Percentiles rank a stretch among this genome's conserved stretches.
Evolutionary conservation across 2,888 invertebrate species (phyloP).

Genomic region (Drosophila fungiperda): DNA sequence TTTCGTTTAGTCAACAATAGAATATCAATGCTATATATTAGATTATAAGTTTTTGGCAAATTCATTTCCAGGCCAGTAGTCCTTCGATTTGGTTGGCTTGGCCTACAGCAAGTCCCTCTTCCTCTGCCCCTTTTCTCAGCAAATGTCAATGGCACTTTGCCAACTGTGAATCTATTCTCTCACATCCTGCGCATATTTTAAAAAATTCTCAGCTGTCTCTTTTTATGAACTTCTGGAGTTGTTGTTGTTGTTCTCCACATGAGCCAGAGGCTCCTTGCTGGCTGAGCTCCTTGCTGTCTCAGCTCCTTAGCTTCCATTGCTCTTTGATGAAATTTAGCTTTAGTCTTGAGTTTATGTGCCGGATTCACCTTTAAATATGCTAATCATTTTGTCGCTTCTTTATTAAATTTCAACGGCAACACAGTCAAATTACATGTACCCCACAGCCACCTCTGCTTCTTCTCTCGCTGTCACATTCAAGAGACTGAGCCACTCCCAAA

Average conservation of each 20-base stretch:
- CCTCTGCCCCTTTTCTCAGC: neutral
- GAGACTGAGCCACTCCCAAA: conserved; percentile 6
- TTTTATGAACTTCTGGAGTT: conserved; percentile 52
- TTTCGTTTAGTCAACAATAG: neutral
- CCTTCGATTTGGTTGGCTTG: conserved; percentile 33
- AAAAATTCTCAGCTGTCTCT: conserved; percentile 48
- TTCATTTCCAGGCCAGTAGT: neutral
- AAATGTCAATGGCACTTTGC: conserved; percentile 41
- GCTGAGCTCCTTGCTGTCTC: conserved; percentile 4
- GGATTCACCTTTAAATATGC: conserved; percentile 67
- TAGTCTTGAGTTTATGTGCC: conserved; percentile 46
- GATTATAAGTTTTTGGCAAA: neutral
- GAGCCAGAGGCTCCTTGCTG: conserved; percentile 31
- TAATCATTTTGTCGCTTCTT: conserved; percentile 71
- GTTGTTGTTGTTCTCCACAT: conserved; percentile 30
- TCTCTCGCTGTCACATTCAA: conserved; percentile 38
- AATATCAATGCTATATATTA: neutral
- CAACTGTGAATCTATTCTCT: conserved; percentile 37
- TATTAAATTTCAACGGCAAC: conserved; percentile 77
- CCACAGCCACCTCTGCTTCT: conserved; percentile 30
- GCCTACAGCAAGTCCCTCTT: conserved; percentile 31
- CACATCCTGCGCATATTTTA: conserved; percentile 42
- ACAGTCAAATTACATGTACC: conserved; percentile 59
- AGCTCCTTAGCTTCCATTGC: neutral
- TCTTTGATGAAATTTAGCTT: conserved; percentile 38